Evolutionary conservation across 2,888 invertebrate genomes (phyloP).

Genomic region (Apodemia hepburni): DNA sequence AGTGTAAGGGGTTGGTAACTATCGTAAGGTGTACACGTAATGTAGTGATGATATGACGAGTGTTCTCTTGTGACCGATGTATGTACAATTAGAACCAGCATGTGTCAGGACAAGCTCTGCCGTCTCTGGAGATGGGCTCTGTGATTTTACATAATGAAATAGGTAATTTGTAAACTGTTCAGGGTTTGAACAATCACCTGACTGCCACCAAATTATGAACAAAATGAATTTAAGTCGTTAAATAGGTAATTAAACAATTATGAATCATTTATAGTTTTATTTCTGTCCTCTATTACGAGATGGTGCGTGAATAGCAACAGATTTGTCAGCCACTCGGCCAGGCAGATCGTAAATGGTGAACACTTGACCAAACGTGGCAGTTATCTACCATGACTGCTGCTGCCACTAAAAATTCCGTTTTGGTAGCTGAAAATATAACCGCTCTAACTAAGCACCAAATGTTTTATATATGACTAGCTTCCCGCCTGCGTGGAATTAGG

Average conservation of each 20-base stretch:
- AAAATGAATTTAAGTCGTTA: slow-evolving; percentile 19
- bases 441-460: no score
- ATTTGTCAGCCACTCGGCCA: no score
- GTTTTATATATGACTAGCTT: no score
- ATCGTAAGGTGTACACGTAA: not conserved
- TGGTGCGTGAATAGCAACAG: no score
- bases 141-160: slow-evolving; percentile 15
- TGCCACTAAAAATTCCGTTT: no score
- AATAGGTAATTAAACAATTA: slow-evolving; percentile 1
- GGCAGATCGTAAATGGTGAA: no score
- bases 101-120: not conserved
- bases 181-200: slow-evolving; percentile 14
- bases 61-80: not conserved
- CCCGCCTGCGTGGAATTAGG: no score
- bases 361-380: no score
- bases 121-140: not conserved
- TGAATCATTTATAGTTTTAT: not conserved
- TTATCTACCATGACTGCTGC: no score
- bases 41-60: not conserved
- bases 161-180: slow-evolving; percentile 16
- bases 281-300: not conserved
- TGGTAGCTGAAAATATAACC: no score
- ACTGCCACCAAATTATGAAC: slow-evolving; percentile 21
- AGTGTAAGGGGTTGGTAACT: not conserved
- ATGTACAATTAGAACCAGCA: not conserved